Evolutionary conservation across 1,140 invertebrate genomes (phyloP), one percentile per base, ranked within the genome.

Genomic region (Drosophila ercepeae): DNA sequence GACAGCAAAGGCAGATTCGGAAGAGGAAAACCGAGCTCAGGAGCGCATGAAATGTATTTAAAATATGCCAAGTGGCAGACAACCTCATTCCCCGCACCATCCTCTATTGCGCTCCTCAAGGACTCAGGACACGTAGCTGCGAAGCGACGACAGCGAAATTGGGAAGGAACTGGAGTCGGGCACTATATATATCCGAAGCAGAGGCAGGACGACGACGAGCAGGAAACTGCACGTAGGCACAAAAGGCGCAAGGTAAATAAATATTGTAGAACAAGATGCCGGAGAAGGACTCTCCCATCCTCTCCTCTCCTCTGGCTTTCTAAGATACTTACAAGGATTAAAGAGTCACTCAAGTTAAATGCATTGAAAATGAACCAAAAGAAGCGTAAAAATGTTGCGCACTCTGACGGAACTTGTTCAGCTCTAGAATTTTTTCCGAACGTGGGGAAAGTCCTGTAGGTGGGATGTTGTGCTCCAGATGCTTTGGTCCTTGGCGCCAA

Each of bases 341-440:
- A 90, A 90, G 88, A 90, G 88, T 90, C 88, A 90, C 88, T 90
- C 83, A 90, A 90, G 88, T 90, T 90, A 90, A 90, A 90, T 90
- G 88, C 88, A 90, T 89, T 89, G 75, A 89, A 89, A 89, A 88
- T 82, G 78, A 89, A 84, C 67, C 79, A 86, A 86, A 89, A 89
- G 86, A 76, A 89, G 75, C 81, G 86, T 86, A 82, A 88, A 89
- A 89, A 89, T 86, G 73, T 78, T 69, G 76, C 72, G 72, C 79
- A 73, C 75, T 75, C 68, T 86, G 69, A 58, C 63, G 76, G 78
- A 84, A 86, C 67, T 86, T 73, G 59, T 54, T 76, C 70, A 45
- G 69, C 9, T 16, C 6, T 11, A 42, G 39, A 42, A 41, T 14
- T 16, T 41, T 0, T 9, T 27, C 23, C 13, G 3, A 25, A 39